Conservation (phyloP, 2,113 vertebrate genomes). For the Ctenodactylus gundi region DNA sequence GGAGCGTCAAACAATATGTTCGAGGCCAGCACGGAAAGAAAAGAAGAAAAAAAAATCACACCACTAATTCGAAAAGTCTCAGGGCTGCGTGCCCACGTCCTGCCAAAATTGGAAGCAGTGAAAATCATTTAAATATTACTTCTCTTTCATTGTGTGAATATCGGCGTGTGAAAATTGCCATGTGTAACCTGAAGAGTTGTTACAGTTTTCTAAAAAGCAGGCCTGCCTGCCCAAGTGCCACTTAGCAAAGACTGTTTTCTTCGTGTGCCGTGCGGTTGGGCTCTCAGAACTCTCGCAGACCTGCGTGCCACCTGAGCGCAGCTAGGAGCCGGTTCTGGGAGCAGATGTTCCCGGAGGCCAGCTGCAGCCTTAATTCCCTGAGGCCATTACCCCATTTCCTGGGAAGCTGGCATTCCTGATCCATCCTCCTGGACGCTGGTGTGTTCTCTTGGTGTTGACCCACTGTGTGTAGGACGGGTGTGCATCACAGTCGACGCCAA, state of each 20-base stretch:
- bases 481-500: conserved; percentile 48
- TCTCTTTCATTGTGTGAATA: conserved; percentile 74
- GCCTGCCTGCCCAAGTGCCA: conserved; percentile 42
- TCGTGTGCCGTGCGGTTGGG: background rate
- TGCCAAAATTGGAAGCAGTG: conserved; percentile 68
- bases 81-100: conserved; percentile 53
- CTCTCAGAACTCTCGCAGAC: background rate
- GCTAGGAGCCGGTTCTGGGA: background rate
- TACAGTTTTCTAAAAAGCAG: conserved; percentile 55
- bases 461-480: conserved; percentile 63
- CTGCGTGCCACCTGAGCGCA: background rate
- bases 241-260: background rate
- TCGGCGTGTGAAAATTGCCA: conserved; percentile 72
- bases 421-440: background rate
- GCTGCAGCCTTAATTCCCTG: background rate
- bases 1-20: conserved; percentile 65
- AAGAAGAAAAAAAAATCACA: conserved; percentile 62
- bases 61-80: conserved; percentile 62
- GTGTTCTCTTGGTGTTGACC: conserved; percentile 65
- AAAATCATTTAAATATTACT: conserved; percentile 75
- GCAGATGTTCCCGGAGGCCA: conserved; percentile 16
- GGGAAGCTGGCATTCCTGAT: background rate
- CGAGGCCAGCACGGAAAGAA: conserved; percentile 48
- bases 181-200: conserved; percentile 43
- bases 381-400: conserved; percentile 49